A percentile compares a stretch with the other conserved stretches of the same genome.
These are phyloP conservation scores for Trypoxylus dichotomus DNA, from an alignment of 1,140 invertebrate genomes.

Conservation along the genomic window DNA sequence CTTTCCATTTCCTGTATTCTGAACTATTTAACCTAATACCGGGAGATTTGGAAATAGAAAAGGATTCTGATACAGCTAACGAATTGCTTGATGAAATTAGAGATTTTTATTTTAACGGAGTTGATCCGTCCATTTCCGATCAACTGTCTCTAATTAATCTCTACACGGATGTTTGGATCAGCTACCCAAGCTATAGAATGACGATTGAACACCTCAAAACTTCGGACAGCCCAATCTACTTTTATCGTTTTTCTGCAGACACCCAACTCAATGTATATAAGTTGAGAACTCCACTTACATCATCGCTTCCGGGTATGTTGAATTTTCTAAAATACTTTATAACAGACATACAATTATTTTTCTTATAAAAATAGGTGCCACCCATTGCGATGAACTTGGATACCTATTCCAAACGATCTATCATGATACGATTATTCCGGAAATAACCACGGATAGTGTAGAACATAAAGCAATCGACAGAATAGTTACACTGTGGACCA, in stretches of 20 bases:
- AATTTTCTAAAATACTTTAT: too few relatives aligned
- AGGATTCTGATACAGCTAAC: neutral
- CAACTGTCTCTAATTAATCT: neutral
- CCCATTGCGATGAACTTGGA: too few relatives aligned
- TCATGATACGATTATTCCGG: neutral
- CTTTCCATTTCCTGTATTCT: neutral
- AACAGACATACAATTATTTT: too few relatives aligned
- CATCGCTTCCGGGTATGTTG: too few relatives aligned
- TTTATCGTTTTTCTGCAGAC: conserved; percentile 21
- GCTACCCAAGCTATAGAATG: neutral
- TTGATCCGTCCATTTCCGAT: neutral
- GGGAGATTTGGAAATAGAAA: neutral
- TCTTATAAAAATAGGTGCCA: too few relatives aligned
- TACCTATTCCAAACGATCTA: conserved; percentile 61
- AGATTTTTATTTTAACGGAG: neutral
- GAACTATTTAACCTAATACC: neutral
- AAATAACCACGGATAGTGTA: neutral
- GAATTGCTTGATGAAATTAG: neutral
- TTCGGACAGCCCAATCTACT: neutral
- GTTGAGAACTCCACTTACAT: too few relatives aligned
- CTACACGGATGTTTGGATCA: neutral
- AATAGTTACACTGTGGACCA: neutral
- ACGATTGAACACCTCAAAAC: neutral
- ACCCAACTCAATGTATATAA: conserved; percentile 3
- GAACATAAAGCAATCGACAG: neutral